A percentile compares a stretch with the other conserved stretches of the same genome.
These are phyloP conservation scores for Holothuria leucospilota DNA, from an alignment of 53 echinoderm and acorn worm genomes.

Conservation along the genomic window DNA sequence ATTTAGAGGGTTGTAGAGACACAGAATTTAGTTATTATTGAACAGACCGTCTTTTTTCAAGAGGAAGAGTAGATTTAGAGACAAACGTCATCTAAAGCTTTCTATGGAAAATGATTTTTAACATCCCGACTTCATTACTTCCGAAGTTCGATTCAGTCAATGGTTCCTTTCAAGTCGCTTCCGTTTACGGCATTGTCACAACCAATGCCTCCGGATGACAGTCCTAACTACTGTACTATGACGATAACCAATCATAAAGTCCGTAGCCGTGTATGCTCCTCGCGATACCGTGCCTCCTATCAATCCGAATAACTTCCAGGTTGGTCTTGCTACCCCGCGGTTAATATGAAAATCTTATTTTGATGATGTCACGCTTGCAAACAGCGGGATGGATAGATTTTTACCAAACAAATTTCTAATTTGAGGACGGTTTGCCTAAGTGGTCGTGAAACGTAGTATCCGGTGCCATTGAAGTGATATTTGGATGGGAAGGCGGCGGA, in stretches of 20 bases:
- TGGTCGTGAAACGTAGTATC: conserved; percentile 34
- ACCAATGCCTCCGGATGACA: not conserved
- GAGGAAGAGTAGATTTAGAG: no score
- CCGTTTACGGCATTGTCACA: no score
- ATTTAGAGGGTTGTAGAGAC: no score
- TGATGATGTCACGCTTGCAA: conserved; percentile 28
- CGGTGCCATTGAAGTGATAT: conserved; percentile 20
- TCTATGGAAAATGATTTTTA: no score
- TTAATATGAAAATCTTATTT: conserved; percentile 5
- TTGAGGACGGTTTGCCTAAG: conserved; percentile 33
- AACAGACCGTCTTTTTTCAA: no score
- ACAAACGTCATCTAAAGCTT: no score
- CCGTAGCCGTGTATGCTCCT: not conserved
- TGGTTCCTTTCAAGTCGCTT: no score
- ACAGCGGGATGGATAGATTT: conserved; percentile 10
- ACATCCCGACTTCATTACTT: no score
- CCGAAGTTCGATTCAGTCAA: no score
- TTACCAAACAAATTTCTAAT: conserved; percentile 31
- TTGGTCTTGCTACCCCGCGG: conserved; percentile 18
- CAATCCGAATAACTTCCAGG: conserved; percentile 9
- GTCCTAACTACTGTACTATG: not conserved
- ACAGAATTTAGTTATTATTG: no score
- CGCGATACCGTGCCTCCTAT: no score
- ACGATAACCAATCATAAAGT: not conserved
- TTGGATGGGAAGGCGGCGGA: conserved; percentile 7